Conservation (phyloP, 2,888 invertebrate species). For the Drosophila niveifrons region DNA sequence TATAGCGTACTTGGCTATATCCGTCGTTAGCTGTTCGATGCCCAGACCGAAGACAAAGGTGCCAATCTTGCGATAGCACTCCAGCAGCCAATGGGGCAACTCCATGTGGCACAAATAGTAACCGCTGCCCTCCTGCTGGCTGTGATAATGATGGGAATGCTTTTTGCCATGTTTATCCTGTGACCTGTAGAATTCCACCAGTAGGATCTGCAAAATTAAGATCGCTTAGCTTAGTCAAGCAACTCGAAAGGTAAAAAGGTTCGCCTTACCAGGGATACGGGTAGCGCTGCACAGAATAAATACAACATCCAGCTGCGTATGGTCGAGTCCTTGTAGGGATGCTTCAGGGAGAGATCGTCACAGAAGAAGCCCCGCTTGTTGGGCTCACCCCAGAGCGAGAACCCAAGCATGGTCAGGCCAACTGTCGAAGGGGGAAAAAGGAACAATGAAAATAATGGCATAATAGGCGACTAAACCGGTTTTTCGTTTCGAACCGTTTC, state of each 20-base stretch:
- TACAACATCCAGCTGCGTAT: slow-evolving; percentile 92
- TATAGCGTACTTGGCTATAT: slow-evolving; percentile 96
- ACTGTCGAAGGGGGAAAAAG: slow-evolving; percentile 86
- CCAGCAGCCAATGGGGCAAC: slow-evolving; percentile 90
- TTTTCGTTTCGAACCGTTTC: too few relatives aligned
- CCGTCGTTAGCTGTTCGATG: slow-evolving; percentile 94
- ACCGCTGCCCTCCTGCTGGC: slow-evolving; percentile 83
- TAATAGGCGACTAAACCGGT: neutral
- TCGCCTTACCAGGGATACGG: slow-evolving; percentile 89
- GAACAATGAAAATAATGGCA: neutral
- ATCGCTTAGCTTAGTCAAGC: neutral
- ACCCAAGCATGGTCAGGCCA: slow-evolving; percentile 90
- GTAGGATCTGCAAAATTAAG: slow-evolving; percentile 88
- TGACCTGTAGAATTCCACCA: slow-evolving; percentile 88
- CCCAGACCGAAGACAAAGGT: slow-evolving; percentile 95
- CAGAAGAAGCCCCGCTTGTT: slow-evolving; percentile 97
- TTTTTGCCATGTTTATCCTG: slow-evolving; percentile 47
- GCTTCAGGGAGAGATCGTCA: slow-evolving; percentile 95
- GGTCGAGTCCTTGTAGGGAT: slow-evolving; percentile 94
- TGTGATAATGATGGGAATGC: slow-evolving; percentile 69
- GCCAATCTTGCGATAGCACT: slow-evolving; percentile 90
- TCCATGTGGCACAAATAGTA: slow-evolving; percentile 87
- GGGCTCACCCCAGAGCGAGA: slow-evolving; percentile 90
- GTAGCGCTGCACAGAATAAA: slow-evolving; percentile 90
- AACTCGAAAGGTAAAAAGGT: slow-evolving; percentile 68